A percentile compares a stretch with the other conserved stretches of the same genome.
Evolutionary conservation across 53 echinoderm and acorn worm genomes (phyloP).

Genomic region (Luidia sarsii): DNA sequence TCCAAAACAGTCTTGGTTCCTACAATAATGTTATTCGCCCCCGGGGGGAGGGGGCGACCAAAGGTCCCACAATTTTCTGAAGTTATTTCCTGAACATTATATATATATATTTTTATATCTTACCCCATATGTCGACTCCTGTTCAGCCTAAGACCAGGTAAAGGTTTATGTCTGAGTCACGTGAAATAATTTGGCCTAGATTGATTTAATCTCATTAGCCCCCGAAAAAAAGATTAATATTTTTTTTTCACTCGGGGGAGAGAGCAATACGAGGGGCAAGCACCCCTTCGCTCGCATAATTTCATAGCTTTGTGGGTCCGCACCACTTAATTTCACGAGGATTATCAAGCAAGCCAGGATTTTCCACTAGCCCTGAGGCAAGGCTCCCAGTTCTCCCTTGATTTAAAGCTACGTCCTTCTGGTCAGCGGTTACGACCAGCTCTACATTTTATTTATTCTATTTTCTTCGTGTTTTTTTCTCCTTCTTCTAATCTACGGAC

Average conservation of each 20-base stretch:
- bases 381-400: background rate
- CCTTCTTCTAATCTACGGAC: too few relatives aligned
- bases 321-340: slow-evolving; percentile 34
- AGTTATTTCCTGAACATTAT: too few relatives aligned
- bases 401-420: slow-evolving; percentile 14
- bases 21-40: slow-evolving; percentile 2
- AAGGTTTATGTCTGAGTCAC: slow-evolving; percentile 11
- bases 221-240: slow-evolving; percentile 39
- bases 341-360: slow-evolving; percentile 20
- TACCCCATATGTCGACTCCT: too few relatives aligned
- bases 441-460: too few relatives aligned
- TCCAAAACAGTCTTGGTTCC: background rate
- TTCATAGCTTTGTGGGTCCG: background rate
- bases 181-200: slow-evolving; percentile 42
- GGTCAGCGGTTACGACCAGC: too few relatives aligned
- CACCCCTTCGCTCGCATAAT: background rate
- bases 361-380: slow-evolving; percentile 6
- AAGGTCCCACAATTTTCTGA: too few relatives aligned
- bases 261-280: background rate
- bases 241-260: background rate
- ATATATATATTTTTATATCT: too few relatives aligned
- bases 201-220: slow-evolving; percentile 59
- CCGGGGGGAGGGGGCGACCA: too few relatives aligned
- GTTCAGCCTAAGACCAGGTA: too few relatives aligned
- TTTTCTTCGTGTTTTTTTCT: too few relatives aligned